These are phyloP conservation scores for Tetranychus truncatus DNA, from an alignment of 2,888 invertebrate species.

Conservation along the genomic window DNA sequence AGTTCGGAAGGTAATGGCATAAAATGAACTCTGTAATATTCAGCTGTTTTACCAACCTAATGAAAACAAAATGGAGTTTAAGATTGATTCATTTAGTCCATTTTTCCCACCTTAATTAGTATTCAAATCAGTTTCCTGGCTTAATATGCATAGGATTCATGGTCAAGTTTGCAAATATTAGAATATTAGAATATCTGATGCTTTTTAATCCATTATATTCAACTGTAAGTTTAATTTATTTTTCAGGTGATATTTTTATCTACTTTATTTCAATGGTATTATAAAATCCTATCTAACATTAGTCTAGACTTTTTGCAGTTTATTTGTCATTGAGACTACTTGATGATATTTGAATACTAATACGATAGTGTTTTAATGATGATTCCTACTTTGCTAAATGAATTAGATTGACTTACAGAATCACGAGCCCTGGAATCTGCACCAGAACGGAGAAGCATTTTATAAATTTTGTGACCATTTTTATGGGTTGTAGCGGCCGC, in stretches of 20 bases:
- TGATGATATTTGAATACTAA: constrained; percentile 8
- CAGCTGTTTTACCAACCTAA: constrained; percentile 35
- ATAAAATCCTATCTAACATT: no score
- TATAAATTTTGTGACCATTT: constrained; percentile 28
- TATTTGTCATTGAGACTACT: no score
- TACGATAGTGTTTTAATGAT: neutral
- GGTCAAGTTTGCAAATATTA: no score
- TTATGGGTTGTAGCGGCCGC: constrained; percentile 41
- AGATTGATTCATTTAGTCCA: neutral
- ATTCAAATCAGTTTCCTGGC: no score
- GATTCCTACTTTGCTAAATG: neutral
- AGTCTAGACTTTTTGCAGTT: no score
- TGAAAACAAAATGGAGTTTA: constrained; percentile 11
- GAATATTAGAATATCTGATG: no score
- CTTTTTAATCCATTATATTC: no score
- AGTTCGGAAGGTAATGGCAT: constrained; percentile 34
- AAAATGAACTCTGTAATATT: constrained; percentile 39
- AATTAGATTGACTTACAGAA: constrained; percentile 25
- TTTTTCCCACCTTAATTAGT: neutral
- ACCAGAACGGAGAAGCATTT: constrained; percentile 29
- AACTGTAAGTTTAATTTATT: no score
- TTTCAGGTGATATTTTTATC: no score
- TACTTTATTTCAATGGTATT: no score
- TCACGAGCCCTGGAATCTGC: constrained; percentile 29
- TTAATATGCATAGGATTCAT: no score